Evolutionary conservation across 2,797 vertebrate genomes (phyloP), one percentile per base, ranked within the genome.

Genomic region (Pelobates cultripes): DNA sequence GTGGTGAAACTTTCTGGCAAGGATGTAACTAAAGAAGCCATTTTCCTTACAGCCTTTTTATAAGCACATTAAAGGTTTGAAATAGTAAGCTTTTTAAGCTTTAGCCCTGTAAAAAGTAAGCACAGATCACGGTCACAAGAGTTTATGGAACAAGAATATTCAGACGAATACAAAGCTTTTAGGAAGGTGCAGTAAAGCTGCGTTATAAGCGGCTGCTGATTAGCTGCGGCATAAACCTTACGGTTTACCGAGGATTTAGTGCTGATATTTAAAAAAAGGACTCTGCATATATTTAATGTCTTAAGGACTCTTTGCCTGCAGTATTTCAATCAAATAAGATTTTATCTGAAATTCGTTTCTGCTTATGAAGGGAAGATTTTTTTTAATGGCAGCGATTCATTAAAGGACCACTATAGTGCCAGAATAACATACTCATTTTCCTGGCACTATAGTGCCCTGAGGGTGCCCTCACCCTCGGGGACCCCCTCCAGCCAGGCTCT

Each of bases 171-270:
- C 73, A 55, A 14, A 77, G 68, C 75, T 72, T 66, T 67, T 9
- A 66, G 40, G 55, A 57, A 15, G 43, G 44, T 67, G 60, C 43
- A 40, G 17, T 43, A 75, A 74, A 80, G 47, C 8, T 2, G 3
- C 0, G 17, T 12, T 77, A 43, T 15, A 86, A 61, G 57, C n/a
- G 43, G 42, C 77, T 78, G 3, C 15, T 87, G 43, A 64, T 1
- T n/a, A 76, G 84, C 75, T 75, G 64, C n/a, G 73, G 12, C 67
- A 74, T 41, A 79, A 83, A 83, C 84, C 78, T 80, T 80, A 64
- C 15, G 40, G 3, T 78, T 84, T 70, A 15, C 60, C 78, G 14
- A 73, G 77, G 80, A 77, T 43, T 73, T 87, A 28, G 0, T 43
- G 4, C 10, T 73, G 12, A 64, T 85, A 61, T 44, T 84, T 77